phyloP scores from a whole-genome alignment of 2,797 vertebrate genomes.

The Chloroceryle amazona region DNA sequence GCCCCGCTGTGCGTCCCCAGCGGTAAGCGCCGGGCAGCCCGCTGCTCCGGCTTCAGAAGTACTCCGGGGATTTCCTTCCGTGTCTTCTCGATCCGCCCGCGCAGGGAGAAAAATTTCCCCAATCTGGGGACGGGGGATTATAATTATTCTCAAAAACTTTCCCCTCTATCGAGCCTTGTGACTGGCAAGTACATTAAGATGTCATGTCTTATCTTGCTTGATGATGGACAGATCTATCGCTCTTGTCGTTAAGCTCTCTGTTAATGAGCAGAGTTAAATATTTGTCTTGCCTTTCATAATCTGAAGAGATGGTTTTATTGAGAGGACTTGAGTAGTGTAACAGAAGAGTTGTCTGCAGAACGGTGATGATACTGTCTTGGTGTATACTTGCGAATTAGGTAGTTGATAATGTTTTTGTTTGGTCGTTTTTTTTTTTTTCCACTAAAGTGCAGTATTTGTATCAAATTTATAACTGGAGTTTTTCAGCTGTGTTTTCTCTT shows the following conservation, averaged over 20 bases:
- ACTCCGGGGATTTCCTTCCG: not conserved
- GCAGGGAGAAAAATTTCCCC: rapidly evolving
- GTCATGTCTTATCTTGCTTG: rapidly evolving
- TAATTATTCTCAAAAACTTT: rapidly evolving
- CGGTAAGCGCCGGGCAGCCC: not conserved
- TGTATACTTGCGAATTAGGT: not conserved
- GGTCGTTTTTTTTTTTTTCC: not conserved
- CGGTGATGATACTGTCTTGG: rapidly evolving
- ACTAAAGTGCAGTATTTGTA: too few relatives aligned
- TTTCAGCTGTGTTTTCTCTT: not conserved
- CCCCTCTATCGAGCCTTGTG: rapidly evolving
- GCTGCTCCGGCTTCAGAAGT: not conserved
- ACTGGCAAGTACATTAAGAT: rapidly evolving
- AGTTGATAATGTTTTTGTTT: too few relatives aligned
- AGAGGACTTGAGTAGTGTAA: rapidly evolving
- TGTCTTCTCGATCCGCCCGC: rapidly evolving
- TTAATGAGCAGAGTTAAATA: too few relatives aligned
- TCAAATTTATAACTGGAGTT: not conserved
- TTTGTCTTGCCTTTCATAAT: not conserved
- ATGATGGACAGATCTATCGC: rapidly evolving
- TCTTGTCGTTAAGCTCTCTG: rapidly evolving
- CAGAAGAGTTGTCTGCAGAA: not conserved
- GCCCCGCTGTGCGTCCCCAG: not conserved
- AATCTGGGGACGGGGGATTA: rapidly evolving
- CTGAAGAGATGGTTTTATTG: rapidly evolving